Percentiles rank a stretch among this genome's conserved stretches.
phyloP scores from a whole-genome alignment of 64 coral and sea anemone species.

The Pachyseris speciosa region DNA sequence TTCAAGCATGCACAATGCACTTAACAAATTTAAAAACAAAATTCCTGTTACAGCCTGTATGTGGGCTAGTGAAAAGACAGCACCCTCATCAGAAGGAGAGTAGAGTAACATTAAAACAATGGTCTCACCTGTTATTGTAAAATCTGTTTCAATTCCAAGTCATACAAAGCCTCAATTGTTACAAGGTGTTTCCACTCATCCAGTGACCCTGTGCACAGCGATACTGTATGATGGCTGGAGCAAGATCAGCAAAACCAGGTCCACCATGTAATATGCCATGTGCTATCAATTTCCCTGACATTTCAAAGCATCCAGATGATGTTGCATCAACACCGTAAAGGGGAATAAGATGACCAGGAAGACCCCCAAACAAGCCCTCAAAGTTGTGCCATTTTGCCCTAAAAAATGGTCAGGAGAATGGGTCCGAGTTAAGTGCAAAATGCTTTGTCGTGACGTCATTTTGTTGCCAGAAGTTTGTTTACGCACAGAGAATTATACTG shows the following conservation, averaged over 20 bases:
- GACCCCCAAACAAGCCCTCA: conserved; percentile 78
- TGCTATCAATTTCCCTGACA: conserved; percentile 69
- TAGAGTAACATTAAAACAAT: background rate
- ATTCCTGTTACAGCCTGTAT: too few species aligned
- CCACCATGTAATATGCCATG: conserved; percentile 67
- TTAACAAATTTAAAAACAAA: too few species aligned
- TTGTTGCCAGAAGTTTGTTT: too few species aligned
- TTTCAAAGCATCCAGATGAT: conserved; percentile 61
- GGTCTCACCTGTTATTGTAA: conserved; percentile 42
- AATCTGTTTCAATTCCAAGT: conserved; percentile 41
- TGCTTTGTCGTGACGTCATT: too few species aligned
- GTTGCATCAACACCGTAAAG: conserved; percentile 73
- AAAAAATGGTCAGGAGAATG: too few species aligned
- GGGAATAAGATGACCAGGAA: conserved; percentile 47
- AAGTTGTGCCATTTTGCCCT: too few species aligned
- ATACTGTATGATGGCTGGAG: conserved; percentile 60
- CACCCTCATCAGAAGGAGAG: too few species aligned
- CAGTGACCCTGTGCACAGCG: conserved; percentile 67
- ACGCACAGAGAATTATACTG: too few species aligned
- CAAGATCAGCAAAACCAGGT: conserved; percentile 61
- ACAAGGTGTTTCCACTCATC: conserved; percentile 43
- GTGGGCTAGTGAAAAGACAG: too few species aligned
- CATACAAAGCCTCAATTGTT: conserved; percentile 58
- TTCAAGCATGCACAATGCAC: too few species aligned
- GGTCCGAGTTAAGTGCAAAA: too few species aligned